Base-by-base conservation (phyloP, 2,888 invertebrate species). In the Tinea pellionella region DNA sequence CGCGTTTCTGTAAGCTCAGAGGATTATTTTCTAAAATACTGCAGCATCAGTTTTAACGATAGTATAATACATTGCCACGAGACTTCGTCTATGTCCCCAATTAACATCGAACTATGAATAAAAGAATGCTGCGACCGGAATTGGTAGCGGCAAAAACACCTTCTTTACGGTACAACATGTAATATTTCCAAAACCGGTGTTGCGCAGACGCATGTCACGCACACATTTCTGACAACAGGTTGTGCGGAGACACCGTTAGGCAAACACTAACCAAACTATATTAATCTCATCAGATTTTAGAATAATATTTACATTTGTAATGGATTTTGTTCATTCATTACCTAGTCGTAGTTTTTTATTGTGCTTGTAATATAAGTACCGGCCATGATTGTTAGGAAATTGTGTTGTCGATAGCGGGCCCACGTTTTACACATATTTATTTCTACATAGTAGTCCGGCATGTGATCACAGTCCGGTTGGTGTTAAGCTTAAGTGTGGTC, bases 181-280 rank as follows among this genome's bases (percentile, higher is more conserved):
- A 16, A 47, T 47, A 47, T 47, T 47, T 47, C 47, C 47, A 47
- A 47, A 47, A 47, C 47, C 47, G 47, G 47, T 47, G 47, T 47
- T 8, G 47, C 8, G 16, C 15, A 47, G 47, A 15, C 47, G 47
- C 47, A 47, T 16, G 16, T 16, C 47, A 47, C 47, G 47, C 47
- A 16, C 9, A 4, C 47, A 47, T 47, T 47, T 47, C 16, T 47
- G n/a, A 47, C 47, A 16, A 47, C 47, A 41, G 8, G n/a, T n/a
- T 47, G 47, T 47, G 1, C n/a, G 37, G 37, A n/a, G 37, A 47
- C 47, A 47, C 47, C 47, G 47, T 47, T 47, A 47, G 47, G 15
- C 16, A 47, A 47, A 47, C 9, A 41, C 41, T 16, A 16, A 47
- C 15, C 47, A 47, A 47, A 47, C 47, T 15, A 47, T 15, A 47